Percentiles rank a stretch among this genome's conserved stretches.
phyloP scores from a whole-genome alignment of 2,113 vertebrate genomes.

The Anser cygnoides region DNA sequence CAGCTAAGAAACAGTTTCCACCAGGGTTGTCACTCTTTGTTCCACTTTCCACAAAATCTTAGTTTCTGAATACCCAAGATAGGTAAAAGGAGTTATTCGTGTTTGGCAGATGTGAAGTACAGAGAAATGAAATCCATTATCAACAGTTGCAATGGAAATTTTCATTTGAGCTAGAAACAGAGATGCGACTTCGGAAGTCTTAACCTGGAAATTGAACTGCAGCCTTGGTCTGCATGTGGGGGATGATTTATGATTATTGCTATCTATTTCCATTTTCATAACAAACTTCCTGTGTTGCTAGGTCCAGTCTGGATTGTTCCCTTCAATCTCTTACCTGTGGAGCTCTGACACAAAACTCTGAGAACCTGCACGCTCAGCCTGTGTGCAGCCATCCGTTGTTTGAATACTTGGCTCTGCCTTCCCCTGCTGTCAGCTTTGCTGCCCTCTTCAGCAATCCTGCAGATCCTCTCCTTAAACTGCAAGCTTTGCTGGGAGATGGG shows the following conservation, averaged over 20 bases:
- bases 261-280: background rate
- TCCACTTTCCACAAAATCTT: background rate
- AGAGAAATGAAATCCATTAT: background rate
- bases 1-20: background rate
- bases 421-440: background rate
- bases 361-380: background rate
- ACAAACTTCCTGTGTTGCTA: background rate
- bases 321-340: background rate
- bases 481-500: too few relatives aligned
- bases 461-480: background rate
- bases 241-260: background rate
- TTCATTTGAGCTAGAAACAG: background rate
- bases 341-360: background rate
- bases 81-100: background rate
- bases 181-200: background rate
- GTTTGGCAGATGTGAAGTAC: background rate
- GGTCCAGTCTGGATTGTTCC: background rate
- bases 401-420: background rate
- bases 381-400: too few relatives aligned
- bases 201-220: background rate
- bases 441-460: background rate
- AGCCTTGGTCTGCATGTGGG: background rate
- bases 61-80: background rate
- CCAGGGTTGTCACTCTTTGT: background rate
- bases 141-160: background rate